phyloP scores from a whole-genome alignment of 2,113 vertebrate genomes.

The Pionites leucogaster region DNA sequence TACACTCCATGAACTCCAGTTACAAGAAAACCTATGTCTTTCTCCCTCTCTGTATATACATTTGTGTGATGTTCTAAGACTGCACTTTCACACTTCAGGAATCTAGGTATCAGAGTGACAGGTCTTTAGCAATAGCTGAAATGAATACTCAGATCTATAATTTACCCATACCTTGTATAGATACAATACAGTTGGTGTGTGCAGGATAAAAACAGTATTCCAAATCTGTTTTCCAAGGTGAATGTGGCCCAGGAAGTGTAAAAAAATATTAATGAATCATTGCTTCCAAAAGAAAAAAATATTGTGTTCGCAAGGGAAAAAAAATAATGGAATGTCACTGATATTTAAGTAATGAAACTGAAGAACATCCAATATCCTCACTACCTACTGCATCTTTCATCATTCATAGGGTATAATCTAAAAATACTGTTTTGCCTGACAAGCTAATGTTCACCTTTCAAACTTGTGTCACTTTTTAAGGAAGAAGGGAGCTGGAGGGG shows the following conservation, averaged over 20 bases:
- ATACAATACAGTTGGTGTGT: neutral
- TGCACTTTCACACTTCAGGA: neutral
- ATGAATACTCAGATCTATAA: neutral
- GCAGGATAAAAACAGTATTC: neutral
- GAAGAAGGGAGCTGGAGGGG: neutral
- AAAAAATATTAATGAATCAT: neutral
- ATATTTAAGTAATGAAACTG: neutral
- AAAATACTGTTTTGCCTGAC: conserved; percentile 44
- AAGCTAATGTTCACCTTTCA: conserved; percentile 48
- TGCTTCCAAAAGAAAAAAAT: neutral
- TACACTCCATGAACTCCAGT: neutral
- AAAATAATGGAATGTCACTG: neutral
- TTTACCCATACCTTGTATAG: neutral
- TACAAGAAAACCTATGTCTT: neutral
- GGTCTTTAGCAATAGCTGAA: neutral
- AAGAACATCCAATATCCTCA: neutral
- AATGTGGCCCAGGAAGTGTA: neutral
- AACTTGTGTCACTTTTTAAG: neutral
- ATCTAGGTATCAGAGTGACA: neutral
- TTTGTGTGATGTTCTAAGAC: neutral
- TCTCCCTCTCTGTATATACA: neutral
- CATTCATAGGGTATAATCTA: neutral
- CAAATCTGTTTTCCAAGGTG: neutral
- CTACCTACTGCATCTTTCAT: neutral
- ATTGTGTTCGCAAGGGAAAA: neutral